Evolutionary conservation across 2,113 vertebrate species (phyloP).

Genomic region (human (Homo sapiens)): DNA sequence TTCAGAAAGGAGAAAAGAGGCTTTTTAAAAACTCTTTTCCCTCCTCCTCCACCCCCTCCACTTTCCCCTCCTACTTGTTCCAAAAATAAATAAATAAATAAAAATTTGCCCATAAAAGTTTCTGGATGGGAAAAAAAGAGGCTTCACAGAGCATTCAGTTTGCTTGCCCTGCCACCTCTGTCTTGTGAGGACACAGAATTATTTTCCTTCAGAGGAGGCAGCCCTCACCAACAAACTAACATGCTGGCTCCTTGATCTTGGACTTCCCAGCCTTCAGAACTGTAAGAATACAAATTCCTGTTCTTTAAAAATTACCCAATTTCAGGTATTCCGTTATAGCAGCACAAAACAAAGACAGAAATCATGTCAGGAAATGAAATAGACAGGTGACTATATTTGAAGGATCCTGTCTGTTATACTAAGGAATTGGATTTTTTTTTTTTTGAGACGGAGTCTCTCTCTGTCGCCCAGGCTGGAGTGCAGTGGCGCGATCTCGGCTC

Average conservation of each 20-base stretch:
- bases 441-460: too few species aligned
- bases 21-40: too few species aligned
- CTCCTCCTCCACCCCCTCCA: too few species aligned
- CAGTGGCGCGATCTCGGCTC: too few species aligned
- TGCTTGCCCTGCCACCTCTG: not conserved
- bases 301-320: not conserved
- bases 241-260: not conserved
- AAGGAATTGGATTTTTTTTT: not conserved
- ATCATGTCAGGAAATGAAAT: not conserved
- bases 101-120: too few species aligned
- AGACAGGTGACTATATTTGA: not conserved
- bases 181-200: not conserved
- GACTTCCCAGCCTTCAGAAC: not conserved
- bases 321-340: not conserved
- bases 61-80: too few species aligned
- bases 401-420: not conserved
- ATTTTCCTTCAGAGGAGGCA: not conserved
- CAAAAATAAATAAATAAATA: too few species aligned
- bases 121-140: too few species aligned
- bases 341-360: not conserved
- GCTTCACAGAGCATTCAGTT: not conserved
- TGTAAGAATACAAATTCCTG: not conserved
- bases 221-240: not conserved
- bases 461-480: too few species aligned
- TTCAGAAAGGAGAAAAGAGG: not conserved